Evolutionary conservation across 2,113 vertebrate genomes (phyloP).

Genomic region (Nycticebus coucang): DNA sequence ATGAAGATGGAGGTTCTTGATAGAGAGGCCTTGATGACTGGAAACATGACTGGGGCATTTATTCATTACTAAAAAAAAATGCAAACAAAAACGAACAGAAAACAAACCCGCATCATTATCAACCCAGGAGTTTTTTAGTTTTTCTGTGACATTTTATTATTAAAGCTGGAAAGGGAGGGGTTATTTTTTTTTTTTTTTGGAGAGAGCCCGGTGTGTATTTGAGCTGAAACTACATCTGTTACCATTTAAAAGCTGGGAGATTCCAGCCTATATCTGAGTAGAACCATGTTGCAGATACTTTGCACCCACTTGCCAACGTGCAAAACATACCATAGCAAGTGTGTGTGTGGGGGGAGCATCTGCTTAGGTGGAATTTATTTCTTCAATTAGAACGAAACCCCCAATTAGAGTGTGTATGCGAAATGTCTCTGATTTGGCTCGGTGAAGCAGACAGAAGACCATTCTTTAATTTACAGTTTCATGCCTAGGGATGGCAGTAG

Average conservation of each 20-base stretch:
- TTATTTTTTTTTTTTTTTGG: constrained; percentile 58
- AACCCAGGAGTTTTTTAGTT: constrained; percentile 38
- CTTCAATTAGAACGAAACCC: constrained; percentile 72
- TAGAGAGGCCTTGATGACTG: constrained; percentile 48
- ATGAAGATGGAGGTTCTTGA: constrained; percentile 62
- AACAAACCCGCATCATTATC: background rate
- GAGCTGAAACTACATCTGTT: constrained; percentile 75
- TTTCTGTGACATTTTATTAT: constrained; percentile 68
- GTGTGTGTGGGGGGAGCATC: constrained; percentile 40
- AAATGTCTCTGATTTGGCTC: constrained; percentile 71
- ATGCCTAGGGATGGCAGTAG: constrained; percentile 81
- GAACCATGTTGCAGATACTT: constrained; percentile 76
- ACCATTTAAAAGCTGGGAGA: constrained; percentile 66
- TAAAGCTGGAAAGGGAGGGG: constrained; percentile 56
- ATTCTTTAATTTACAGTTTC: constrained; percentile 80
- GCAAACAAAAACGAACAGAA: constrained; percentile 39
- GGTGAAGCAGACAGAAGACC: constrained; percentile 60
- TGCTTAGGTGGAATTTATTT: constrained; percentile 74
- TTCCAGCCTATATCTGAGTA: constrained; percentile 63
- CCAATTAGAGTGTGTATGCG: constrained; percentile 70
- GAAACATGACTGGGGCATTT: constrained; percentile 14
- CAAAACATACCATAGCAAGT: constrained; percentile 65
- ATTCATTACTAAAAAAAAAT: constrained; percentile 55
- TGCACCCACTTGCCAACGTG: constrained; percentile 72
- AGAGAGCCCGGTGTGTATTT: constrained; percentile 75